phyloP scores from a whole-genome alignment of 1,140 invertebrate genomes.

The Cryptotermes secundus region DNA sequence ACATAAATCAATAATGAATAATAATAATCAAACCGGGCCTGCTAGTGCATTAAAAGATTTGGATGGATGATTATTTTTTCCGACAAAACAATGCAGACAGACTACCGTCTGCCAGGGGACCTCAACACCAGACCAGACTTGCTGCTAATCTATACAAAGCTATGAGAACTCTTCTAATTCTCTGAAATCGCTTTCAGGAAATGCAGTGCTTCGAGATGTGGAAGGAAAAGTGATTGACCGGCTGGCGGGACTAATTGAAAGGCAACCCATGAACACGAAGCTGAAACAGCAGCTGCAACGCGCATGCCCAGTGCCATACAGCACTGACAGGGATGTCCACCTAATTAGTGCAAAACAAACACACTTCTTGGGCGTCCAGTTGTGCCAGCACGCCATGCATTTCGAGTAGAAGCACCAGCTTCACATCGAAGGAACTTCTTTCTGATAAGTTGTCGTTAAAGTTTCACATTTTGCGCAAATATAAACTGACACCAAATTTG shows the following conservation, averaged over 20 bases:
- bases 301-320: not conserved
- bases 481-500: too few species aligned
- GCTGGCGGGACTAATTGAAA: not conserved
- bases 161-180: slow-evolving; percentile 3
- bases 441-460: too few species aligned
- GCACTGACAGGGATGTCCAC: slow-evolving; percentile 1
- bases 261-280: not conserved
- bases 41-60: too few species aligned
- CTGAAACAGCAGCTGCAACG: not conserved
- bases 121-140: not conserved
- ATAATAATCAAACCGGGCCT: too few species aligned
- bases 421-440: too few species aligned
- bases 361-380: too few species aligned
- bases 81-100: not conserved
- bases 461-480: too few species aligned
- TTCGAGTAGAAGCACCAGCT: too few species aligned
- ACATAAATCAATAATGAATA: too few species aligned
- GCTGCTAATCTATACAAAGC: not conserved
- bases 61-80: too few species aligned
- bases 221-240: not conserved
- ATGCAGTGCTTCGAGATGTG: not conserved
- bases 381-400: too few species aligned
- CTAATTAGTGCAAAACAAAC: not conserved
- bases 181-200: slow-evolving; percentile 16
- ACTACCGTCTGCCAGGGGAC: not conserved